These are phyloP conservation scores for Forbesichthys agassizii DNA, from an alignment of 2,113 vertebrate species.

Conservation along the genomic window DNA sequence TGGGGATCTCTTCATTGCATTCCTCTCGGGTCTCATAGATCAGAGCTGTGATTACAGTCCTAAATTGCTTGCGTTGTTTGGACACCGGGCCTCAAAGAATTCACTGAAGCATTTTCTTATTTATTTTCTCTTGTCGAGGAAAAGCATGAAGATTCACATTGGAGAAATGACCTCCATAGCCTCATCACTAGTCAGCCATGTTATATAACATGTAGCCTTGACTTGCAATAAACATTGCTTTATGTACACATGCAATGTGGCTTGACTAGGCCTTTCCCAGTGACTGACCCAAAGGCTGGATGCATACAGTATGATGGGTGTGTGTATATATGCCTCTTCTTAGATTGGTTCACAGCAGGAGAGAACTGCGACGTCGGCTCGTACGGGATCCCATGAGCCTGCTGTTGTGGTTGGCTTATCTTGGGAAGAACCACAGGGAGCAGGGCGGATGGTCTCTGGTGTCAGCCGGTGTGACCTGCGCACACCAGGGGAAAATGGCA, in stretches of 20 bases:
- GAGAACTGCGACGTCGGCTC: constrained; percentile 25
- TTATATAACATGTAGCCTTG: constrained; percentile 53
- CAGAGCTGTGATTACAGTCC: constrained; percentile 37
- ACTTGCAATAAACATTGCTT: constrained; percentile 52
- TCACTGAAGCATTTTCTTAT: constrained; percentile 13
- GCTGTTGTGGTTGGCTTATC: constrained; percentile 47
- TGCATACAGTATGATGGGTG: constrained; percentile 31
- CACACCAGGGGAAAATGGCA: constrained; percentile 44
- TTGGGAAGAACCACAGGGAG: constrained; percentile 42
- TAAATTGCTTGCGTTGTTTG: not conserved
- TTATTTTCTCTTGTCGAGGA: constrained; percentile 17
- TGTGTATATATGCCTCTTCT: constrained; percentile 11
- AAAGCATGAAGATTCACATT: constrained; percentile 30
- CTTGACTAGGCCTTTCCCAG: constrained; percentile 34
- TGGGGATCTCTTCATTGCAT: constrained; percentile 46
- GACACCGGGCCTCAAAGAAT: not conserved
- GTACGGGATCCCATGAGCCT: constrained; percentile 46
- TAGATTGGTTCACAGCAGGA: constrained; percentile 62
- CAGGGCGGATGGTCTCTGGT: constrained; percentile 59
- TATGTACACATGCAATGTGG: constrained; percentile 31
- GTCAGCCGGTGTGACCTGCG: constrained; percentile 55
- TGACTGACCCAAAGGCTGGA: constrained; percentile 36
- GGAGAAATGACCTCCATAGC: not conserved
- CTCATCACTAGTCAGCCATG: constrained; percentile 35
- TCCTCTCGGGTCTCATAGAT: constrained; percentile 56